Base-by-base conservation (phyloP, 1,140 invertebrate genomes). In the Cyclargus thomasi region DNA sequence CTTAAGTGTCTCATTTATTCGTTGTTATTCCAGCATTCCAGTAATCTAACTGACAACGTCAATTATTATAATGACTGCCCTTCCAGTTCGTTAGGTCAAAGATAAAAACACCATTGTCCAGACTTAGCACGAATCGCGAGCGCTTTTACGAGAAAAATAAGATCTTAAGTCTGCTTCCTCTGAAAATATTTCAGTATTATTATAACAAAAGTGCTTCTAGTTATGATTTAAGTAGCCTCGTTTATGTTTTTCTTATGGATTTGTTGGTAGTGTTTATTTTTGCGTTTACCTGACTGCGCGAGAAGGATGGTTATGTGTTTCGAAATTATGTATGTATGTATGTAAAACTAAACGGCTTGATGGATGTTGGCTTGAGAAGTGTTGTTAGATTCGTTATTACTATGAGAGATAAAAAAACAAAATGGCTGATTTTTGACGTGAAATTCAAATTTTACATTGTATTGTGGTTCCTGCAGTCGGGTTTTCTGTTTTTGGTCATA, bases 31-130 rank as follows among this genome's bases (percentile, higher is more conserved):
- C 11, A 39, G 36, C 11, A 39, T 39, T 39, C 36, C 1, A 47
- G 39, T 47, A 47, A 47, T 47, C 39, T 47, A 11, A 47, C 39
- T 47, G 39, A 47, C 39, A 47, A 47, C 39, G 11, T 47, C 39
- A 47, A 47, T 47, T 47, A 47, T 47, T 47, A 47, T 47, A 47
- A 47, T 47, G 39, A 47, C 39, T 47, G 39, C 39, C 39, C 11
- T 47, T 47, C 10, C 39, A 47, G 39, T 47, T 47, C 39, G 39
- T 47, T 47, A 47, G 39, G 39, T 47, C 39, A 47, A 29, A 29
- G 39, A 47, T 47, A 47, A 47, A 47, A 47, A 47, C 14, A 47
- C 39, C 39, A 47, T 47, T 47, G 39, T 47, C 39, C 39, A 47
- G 39, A 47, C 11, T 47, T 11, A 47, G 39, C 39, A 47, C 39